phyloP scores from a whole-genome alignment of 2,888 invertebrate species.

The Parelbella ahira region DNA sequence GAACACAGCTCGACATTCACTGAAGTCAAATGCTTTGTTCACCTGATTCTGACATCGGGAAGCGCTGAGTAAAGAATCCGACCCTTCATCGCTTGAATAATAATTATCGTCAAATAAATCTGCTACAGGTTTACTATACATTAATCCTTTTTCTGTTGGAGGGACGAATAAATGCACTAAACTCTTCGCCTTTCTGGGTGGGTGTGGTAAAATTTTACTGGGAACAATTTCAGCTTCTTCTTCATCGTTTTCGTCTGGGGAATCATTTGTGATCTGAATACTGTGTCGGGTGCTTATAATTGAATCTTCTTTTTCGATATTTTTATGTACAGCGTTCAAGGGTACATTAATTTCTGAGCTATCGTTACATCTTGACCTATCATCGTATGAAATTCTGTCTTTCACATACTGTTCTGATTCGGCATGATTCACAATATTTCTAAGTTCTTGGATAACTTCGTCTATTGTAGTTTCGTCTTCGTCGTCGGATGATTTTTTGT shows the following conservation, averaged over 20 bases:
- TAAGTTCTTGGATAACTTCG: slow-evolving; percentile 91
- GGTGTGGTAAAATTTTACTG: slow-evolving; percentile 88
- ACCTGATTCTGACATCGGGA: slow-evolving; percentile 72
- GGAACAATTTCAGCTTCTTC: slow-evolving; percentile 86
- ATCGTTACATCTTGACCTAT: slow-evolving; percentile 60
- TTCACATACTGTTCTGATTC: slow-evolving; percentile 84
- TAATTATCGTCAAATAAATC: slow-evolving; percentile 77
- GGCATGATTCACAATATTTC: slow-evolving; percentile 91
- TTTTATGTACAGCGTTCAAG: slow-evolving; percentile 52
- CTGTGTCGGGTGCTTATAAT: slow-evolving; percentile 77
- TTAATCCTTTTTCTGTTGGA: slow-evolving; percentile 79
- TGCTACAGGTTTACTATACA: slow-evolving; percentile 77
- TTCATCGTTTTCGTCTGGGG: slow-evolving; percentile 68
- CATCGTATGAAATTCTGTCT: slow-evolving; percentile 52
- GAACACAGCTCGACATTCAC: slow-evolving; percentile 79
- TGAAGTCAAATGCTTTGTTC: slow-evolving; percentile 65
- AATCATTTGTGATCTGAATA: slow-evolving; percentile 71
- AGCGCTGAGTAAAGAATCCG: slow-evolving; percentile 85
- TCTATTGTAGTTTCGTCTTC: slow-evolving; percentile 92
- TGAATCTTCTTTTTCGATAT: slow-evolving; percentile 73
- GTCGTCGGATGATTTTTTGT: slow-evolving; percentile 77
- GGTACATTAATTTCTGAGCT: slow-evolving; percentile 67
- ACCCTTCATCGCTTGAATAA: slow-evolving; percentile 84
- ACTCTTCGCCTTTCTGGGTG: slow-evolving; percentile 87
- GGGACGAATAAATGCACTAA: slow-evolving; percentile 85